phyloP scores from a whole-genome alignment of 2,797 vertebrate genomes.

The Melanotaenia nigrans region DNA sequence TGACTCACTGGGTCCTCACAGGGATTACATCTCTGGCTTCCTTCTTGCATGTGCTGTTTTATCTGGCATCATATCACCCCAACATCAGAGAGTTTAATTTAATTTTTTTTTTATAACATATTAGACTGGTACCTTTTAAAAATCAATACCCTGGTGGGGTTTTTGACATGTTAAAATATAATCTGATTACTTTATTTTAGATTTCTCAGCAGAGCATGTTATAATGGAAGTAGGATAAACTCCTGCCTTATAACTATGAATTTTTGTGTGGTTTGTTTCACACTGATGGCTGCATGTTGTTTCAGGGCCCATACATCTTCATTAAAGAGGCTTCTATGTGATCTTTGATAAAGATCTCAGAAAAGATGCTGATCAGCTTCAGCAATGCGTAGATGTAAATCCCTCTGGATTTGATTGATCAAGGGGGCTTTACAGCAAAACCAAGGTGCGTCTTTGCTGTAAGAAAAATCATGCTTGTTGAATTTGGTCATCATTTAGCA shows the following conservation, averaged over 20 bases:
- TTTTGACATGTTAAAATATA: constrained; percentile 1
- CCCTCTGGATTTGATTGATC: constrained; percentile 36
- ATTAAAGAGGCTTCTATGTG: constrained; percentile 18
- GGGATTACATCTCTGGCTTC: constrained; percentile 48
- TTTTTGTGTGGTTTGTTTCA: constrained; percentile 15
- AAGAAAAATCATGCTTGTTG: neutral
- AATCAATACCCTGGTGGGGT: neutral
- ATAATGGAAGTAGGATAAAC: neutral
- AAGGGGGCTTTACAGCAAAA: constrained; percentile 37
- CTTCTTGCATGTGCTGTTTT: constrained; percentile 42
- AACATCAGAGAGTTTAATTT: neutral
- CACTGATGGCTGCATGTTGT: constrained; percentile 12
- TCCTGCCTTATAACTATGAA: constrained; percentile 2
- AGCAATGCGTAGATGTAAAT: constrained; percentile 11
- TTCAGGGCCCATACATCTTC: constrained; percentile 5
- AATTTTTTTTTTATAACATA: neutral
- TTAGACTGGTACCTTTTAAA: neutral
- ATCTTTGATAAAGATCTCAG: constrained; percentile 24
- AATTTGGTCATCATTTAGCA: constrained; percentile 32
- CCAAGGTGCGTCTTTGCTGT: constrained; percentile 38
- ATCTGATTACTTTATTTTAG: neutral
- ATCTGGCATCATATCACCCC: constrained; percentile 17
- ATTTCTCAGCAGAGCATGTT: neutral
- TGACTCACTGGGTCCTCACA: constrained; percentile 34
- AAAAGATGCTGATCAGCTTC: constrained; percentile 16